phyloP scores from a whole-genome alignment of 2,888 invertebrate genomes.

The Drosophila koepferae region DNA sequence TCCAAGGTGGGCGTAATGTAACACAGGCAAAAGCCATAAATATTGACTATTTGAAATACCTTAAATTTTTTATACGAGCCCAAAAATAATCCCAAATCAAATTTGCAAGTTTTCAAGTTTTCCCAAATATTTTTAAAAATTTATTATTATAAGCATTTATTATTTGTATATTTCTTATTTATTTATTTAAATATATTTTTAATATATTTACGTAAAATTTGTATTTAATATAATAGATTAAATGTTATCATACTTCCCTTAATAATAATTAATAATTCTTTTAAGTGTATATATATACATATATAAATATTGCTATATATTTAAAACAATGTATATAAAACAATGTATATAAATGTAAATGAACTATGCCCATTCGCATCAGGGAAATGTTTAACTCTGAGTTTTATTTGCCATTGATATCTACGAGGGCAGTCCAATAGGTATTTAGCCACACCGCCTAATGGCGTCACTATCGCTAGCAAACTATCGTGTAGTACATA shows the following conservation, averaged over 20 bases:
- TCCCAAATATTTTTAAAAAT: not conserved
- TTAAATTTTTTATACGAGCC: no score
- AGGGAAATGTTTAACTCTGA: not conserved
- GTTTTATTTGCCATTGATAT: not conserved
- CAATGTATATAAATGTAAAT: not conserved
- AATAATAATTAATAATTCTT: not conserved
- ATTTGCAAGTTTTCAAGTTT: not conserved
- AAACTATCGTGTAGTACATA: not conserved
- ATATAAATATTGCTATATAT: not conserved
- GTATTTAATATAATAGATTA: not conserved
- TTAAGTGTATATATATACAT: not conserved
- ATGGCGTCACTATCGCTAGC: not conserved
- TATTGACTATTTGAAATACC: not conserved
- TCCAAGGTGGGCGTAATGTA: not conserved
- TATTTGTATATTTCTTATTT: not conserved
- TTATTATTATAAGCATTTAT: not conserved
- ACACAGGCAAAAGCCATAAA: slow-evolving; percentile 3
- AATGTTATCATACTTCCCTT: not conserved
- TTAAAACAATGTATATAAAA: not conserved
- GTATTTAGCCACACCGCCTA: not conserved
- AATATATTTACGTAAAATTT: not conserved
- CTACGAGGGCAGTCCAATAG: not conserved
- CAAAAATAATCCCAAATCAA: not conserved
- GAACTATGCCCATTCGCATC: no score
- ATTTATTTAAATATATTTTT: not conserved